phyloP scores from a whole-genome alignment of 2,888 invertebrate genomes.

The Agrilus biguttatus region DNA sequence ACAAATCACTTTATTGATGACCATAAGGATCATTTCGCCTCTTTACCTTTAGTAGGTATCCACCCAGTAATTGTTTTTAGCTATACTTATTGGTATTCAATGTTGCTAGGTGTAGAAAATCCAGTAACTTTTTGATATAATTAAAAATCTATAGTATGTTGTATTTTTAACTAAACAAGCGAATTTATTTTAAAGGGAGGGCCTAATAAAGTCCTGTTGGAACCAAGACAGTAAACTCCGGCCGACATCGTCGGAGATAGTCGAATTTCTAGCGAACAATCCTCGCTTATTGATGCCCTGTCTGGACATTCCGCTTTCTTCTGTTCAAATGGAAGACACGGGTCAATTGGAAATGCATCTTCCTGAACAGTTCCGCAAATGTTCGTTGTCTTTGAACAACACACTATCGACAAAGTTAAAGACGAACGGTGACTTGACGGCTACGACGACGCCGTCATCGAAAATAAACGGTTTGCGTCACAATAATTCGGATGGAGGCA shows the following conservation, averaged over 20 bases:
- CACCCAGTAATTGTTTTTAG: neutral
- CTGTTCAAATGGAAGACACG: constrained; percentile 57
- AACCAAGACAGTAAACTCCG: constrained; percentile 51
- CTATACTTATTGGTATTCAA: too few species aligned
- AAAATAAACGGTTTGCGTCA: constrained; percentile 9
- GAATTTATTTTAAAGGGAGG: constrained; percentile 39
- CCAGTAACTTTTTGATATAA: too few species aligned
- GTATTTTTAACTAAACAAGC: neutral
- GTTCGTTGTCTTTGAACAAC: constrained; percentile 21
- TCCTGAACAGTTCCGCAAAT: constrained; percentile 30
- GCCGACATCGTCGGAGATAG: constrained; percentile 64
- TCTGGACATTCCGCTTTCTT: constrained; percentile 58
- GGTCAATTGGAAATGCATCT: constrained; percentile 41
- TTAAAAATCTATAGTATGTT: too few species aligned
- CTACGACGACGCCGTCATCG: constrained; percentile 7
- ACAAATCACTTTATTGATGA: too few species aligned
- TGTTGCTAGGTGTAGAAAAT: too few species aligned
- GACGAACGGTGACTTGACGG: constrained; percentile 8
- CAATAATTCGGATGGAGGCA: constrained; percentile 11
- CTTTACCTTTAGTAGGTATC: too few species aligned
- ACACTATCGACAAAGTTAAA: constrained; percentile 4
- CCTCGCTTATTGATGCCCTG: constrained; percentile 65
- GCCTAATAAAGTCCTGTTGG: constrained; percentile 70
- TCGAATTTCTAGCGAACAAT: constrained; percentile 64
- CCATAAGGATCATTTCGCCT: too few species aligned